Base-by-base conservation (phyloP, 1,140 invertebrate genomes). In the Hesperophylax magnus region DNA sequence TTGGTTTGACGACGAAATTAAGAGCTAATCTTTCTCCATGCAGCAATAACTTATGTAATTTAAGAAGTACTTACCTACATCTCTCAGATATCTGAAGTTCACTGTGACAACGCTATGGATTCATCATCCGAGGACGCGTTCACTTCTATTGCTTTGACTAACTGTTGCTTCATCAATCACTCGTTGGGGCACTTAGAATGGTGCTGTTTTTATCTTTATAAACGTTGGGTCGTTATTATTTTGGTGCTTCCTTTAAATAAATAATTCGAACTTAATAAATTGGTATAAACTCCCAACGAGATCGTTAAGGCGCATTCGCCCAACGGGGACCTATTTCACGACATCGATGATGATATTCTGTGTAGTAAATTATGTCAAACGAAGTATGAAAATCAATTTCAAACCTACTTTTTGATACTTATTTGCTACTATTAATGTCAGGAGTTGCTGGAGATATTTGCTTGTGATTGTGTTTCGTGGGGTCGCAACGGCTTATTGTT, bases 191-290 rank as follows among this genome's bases (percentile, higher is more conserved):
- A 61, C 22, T 67, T 39, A 24, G 15, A 67, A 67, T 47, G 63
- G 11, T 27, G 63, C 22, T 39, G 63, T 31, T 67, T 67, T 67
- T 67, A 34, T 61, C 24, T 67, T 20, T 20, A 31, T 67, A 67
- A 67, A 34, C 27, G 34, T 47, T 67, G 63, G 34, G 63, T 67
- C 63, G 34, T 67, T 67, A 67, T 67, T 31, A 18, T 67, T 67
- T 67, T 47, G 39, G 39, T 47, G 9, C 39, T 47, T 47, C 39
- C 39, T 47, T 47, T 47, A 47, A 47, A 47, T 47, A 47, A 47
- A 47, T 47, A 47, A 47, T 47, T 47, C 3, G 14, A 47, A 47
- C 39, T 14, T 47, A 47, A 47, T 47, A 47, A 47, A 47, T 47
- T 47, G 39, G 14, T 9, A 47, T 47, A 47, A 47, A 47, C 39